These are phyloP conservation scores for Linyphia triangularis DNA, from an alignment of 2,888 invertebrate genomes.

Conservation along the genomic window DNA sequence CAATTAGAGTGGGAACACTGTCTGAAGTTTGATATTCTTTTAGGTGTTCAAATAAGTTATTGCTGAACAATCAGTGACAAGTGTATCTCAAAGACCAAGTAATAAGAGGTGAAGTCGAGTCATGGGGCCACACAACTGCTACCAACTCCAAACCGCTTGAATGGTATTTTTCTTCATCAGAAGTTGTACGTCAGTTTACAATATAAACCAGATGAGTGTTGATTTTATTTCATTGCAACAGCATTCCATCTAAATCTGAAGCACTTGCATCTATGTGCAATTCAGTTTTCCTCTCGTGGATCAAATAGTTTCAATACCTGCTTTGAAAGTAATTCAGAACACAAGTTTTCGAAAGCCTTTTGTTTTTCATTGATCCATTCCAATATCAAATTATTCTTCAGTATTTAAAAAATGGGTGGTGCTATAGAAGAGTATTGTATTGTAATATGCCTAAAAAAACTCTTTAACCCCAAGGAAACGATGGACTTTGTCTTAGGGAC, in stretches of 20 bases:
- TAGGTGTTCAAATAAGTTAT: not conserved
- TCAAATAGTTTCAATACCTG: not conserved
- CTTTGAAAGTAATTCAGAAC: too few species aligned
- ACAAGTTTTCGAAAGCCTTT: too few species aligned
- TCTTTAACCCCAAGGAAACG: too few species aligned
- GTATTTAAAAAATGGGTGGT: too few species aligned
- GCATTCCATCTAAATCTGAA: not conserved
- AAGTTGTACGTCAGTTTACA: not conserved
- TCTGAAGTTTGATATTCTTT: too few species aligned
- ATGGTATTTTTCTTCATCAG: slow-evolving; percentile 1
- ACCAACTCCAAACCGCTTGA: not conserved
- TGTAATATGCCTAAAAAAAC: too few species aligned
- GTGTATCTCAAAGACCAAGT: not conserved
- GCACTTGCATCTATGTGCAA: not conserved
- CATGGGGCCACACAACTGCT: not conserved
- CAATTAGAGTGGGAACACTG: too few species aligned
- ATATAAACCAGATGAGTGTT: not conserved
- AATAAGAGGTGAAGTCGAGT: not conserved
- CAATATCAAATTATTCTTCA: too few species aligned
- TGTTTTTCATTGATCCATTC: too few species aligned
- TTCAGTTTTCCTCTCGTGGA: not conserved
- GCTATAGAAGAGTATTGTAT: too few species aligned
- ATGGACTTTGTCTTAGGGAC: too few species aligned
- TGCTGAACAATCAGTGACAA: not conserved
- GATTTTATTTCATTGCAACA: not conserved